These are phyloP conservation scores for Cactoblastis cactorum DNA, from an alignment of 2,888 invertebrate species.

Conservation along the genomic window DNA sequence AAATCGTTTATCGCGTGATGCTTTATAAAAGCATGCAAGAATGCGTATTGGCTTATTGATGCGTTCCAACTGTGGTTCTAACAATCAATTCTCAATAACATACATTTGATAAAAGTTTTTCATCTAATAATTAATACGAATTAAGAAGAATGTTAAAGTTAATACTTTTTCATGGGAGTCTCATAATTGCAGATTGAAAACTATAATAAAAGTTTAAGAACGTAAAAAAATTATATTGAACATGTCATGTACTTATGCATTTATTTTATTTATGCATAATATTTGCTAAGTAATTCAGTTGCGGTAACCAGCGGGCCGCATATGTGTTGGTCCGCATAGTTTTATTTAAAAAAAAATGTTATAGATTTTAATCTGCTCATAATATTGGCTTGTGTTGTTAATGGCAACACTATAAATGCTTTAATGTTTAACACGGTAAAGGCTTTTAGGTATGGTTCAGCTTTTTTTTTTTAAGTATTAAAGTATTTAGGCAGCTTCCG, in stretches of 20 bases:
- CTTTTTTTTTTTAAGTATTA: conserved; percentile 7
- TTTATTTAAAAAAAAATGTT: neutral
- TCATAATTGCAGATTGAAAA: neutral
- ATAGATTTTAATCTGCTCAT: neutral
- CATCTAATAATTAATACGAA: neutral
- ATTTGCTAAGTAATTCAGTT: too few species aligned
- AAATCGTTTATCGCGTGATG: neutral
- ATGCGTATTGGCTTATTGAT: neutral
- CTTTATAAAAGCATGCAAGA: conserved; percentile 2
- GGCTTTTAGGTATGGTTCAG: neutral
- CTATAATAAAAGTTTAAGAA: neutral
- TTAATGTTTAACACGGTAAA: neutral
- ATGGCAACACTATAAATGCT: neutral
- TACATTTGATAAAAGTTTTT: neutral
- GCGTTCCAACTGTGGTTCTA: conserved; percentile 1
- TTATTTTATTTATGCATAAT: too few species aligned
- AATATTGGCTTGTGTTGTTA: neutral
- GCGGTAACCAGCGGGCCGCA: too few species aligned
- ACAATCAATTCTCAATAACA: neutral
- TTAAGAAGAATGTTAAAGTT: neutral
- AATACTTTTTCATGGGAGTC: neutral
- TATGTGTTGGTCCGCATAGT: too few species aligned
- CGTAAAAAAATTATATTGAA: neutral
- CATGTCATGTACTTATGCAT: too few species aligned
- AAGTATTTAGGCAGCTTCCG: conserved; percentile 18